Conservation (phyloP, 2,888 invertebrate species). For the Xestia xanthographa region DNA sequence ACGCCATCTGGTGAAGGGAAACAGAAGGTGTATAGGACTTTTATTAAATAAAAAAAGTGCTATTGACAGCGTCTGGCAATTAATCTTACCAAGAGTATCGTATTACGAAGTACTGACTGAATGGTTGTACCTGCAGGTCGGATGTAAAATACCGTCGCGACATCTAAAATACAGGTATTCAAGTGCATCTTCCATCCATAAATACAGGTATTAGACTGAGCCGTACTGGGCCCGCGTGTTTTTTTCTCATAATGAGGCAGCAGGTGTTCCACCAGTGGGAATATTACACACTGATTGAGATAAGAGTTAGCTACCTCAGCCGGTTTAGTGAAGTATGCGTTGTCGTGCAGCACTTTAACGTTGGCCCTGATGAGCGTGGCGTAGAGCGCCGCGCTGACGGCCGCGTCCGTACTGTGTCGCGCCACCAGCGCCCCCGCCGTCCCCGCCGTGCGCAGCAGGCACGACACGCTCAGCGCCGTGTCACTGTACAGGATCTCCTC, state of each 20-base stretch:
- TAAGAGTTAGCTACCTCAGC: conserved; percentile 23
- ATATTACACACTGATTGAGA: background rate
- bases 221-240: background rate
- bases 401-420: conserved; percentile 66
- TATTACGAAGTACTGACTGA: background rate
- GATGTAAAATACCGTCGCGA: no score
- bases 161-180: no score
- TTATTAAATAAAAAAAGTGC: no score
- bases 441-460: conserved; percentile 71
- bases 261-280: background rate
- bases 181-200: no score
- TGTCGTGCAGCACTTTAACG: conserved; percentile 74
- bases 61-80: no score
- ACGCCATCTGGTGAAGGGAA: conserved; percentile 78
- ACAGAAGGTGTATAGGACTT: no score
- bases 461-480: conserved; percentile 80
- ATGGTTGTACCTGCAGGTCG: background rate
- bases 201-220: no score
- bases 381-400: conserved; percentile 78
- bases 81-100: background rate
- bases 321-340: conserved; percentile 80
- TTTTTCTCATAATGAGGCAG: background rate
- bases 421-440: conserved; percentile 49
- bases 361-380: conserved; percentile 78
- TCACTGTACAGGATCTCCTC: conserved; percentile 80